These are phyloP conservation scores for Choristoneura fumiferana DNA, from an alignment of 1,140 invertebrate genomes.

Conservation along the genomic window DNA sequence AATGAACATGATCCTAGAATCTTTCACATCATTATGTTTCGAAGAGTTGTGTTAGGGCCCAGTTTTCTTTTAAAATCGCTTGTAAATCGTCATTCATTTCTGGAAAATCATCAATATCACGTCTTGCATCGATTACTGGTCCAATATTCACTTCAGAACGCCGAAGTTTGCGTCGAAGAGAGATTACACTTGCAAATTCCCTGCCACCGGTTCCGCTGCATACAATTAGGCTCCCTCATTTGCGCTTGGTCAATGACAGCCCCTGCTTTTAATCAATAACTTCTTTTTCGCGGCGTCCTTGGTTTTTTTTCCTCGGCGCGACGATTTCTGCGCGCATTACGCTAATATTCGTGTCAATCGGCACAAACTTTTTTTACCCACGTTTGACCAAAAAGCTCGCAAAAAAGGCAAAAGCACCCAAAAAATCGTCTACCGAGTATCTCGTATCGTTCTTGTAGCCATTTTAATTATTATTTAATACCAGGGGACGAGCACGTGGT, in stretches of 20 bases:
- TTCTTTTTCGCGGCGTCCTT: slow-evolving; percentile 75
- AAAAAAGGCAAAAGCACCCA: slow-evolving; percentile 29
- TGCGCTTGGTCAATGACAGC: slow-evolving; percentile 76
- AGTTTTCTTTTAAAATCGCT: too few relatives aligned
- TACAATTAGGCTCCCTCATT: slow-evolving; percentile 76
- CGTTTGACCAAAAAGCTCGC: slow-evolving; percentile 68
- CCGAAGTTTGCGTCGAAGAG: slow-evolving; percentile 15
- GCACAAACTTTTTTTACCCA: slow-evolving; percentile 42
- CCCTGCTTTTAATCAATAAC: slow-evolving; percentile 76
- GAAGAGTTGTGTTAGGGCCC: too few relatives aligned
- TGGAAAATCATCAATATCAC: too few relatives aligned
- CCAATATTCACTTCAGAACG: not conserved
- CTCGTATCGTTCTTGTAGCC: slow-evolving; percentile 74
- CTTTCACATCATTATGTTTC: too few relatives aligned
- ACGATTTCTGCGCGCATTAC: slow-evolving; percentile 72
- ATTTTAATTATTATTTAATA: slow-evolving; percentile 79
- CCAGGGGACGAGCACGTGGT: slow-evolving; percentile 76
- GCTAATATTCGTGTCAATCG: slow-evolving; percentile 69
- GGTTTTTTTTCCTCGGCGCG: slow-evolving; percentile 73
- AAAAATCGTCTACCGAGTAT: slow-evolving; percentile 76
- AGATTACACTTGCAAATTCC: slow-evolving; percentile 33
- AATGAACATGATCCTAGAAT: too few relatives aligned
- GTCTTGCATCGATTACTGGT: too few relatives aligned
- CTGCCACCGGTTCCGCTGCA: slow-evolving; percentile 45
- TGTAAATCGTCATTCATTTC: too few relatives aligned